phyloP scores from a whole-genome alignment of 1,140 invertebrate genomes.

The Pogonomyrmex californicus region DNA sequence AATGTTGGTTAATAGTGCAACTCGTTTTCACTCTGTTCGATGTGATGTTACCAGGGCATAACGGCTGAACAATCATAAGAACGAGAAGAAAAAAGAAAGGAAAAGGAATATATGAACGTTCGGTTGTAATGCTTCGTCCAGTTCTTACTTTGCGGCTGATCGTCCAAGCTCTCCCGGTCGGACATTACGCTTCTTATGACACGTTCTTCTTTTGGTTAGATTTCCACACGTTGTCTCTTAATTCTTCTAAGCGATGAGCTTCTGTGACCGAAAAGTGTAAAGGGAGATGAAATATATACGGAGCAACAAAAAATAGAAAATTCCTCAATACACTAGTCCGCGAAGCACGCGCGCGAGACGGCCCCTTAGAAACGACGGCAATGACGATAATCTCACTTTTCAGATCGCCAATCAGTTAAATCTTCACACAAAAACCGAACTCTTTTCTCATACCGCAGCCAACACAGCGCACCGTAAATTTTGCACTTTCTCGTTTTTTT shows the following conservation, averaged over 20 bases:
- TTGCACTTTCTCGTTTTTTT: constrained; percentile 68
- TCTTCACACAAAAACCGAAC: constrained; percentile 59
- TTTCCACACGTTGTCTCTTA: constrained; percentile 72
- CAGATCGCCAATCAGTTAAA: constrained; percentile 50
- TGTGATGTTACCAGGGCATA: not conserved
- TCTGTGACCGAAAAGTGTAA: constrained; percentile 59
- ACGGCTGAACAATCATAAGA: not conserved
- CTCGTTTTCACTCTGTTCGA: constrained; percentile 9
- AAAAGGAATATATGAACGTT: not conserved
- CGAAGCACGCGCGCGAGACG: constrained; percentile 72
- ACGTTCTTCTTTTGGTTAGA: constrained; percentile 72
- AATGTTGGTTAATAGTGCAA: constrained; percentile 45
- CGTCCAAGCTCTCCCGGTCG: constrained; percentile 88
- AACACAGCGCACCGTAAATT: constrained; percentile 67
- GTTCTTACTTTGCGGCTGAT: constrained; percentile 88
- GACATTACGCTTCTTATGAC: constrained; percentile 85
- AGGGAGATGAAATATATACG: constrained; percentile 19
- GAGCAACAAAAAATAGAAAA: constrained; percentile 51
- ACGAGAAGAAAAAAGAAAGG: not conserved
- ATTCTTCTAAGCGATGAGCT: constrained; percentile 69
- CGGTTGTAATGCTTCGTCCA: not conserved
- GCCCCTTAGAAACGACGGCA: constrained; percentile 59
- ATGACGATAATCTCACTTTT: constrained; percentile 74
- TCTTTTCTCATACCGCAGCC: constrained; percentile 24
- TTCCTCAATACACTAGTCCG: constrained; percentile 69